These are phyloP conservation scores for Phengaris arion DNA, from an alignment of 2,888 invertebrate species.

Conservation along the genomic window DNA sequence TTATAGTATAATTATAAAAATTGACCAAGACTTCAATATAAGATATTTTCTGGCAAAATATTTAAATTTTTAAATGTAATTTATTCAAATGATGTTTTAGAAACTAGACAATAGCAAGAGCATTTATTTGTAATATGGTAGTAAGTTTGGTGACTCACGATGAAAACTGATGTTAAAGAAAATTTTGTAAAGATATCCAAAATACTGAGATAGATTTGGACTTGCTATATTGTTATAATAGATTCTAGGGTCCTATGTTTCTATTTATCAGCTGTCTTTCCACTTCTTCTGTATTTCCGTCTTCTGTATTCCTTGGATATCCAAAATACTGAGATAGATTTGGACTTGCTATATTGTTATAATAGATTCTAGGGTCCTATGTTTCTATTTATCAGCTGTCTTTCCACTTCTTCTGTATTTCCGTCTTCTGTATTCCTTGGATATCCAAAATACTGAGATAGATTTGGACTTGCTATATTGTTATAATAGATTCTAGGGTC, in stretches of 20 bases:
- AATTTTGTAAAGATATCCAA: not conserved
- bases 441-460: not conserved
- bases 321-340: not conserved
- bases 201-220: not conserved
- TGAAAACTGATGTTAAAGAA: not conserved
- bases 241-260: too few relatives aligned
- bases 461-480: too few relatives aligned
- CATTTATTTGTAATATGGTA: not conserved
- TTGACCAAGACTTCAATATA: not conserved
- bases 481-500: too few relatives aligned
- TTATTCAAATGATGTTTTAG: not conserved
- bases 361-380: too few relatives aligned
- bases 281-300: too few relatives aligned
- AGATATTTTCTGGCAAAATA: not conserved
- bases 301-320: too few relatives aligned
- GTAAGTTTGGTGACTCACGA: not conserved
- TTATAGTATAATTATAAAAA: not conserved
- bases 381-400: not conserved
- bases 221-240: too few relatives aligned
- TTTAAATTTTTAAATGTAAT: not conserved
- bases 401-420: too few relatives aligned
- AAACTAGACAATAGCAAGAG: slow-evolving; percentile 7
- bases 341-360: too few relatives aligned
- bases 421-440: too few relatives aligned
- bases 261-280: not conserved